These are phyloP conservation scores for Chrysomallon squamiferum DNA, from an alignment of 1,140 invertebrate genomes.

Conservation along the genomic window DNA sequence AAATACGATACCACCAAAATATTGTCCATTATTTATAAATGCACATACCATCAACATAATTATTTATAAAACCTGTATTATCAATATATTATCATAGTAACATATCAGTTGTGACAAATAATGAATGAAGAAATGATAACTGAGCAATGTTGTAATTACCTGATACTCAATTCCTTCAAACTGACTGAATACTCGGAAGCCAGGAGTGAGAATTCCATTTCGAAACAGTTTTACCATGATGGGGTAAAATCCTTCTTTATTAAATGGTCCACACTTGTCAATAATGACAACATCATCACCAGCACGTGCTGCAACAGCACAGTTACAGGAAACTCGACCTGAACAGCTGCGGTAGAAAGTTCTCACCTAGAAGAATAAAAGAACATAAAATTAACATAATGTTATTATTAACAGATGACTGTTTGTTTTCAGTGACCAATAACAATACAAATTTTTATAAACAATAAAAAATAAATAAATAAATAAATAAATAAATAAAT, in stretches of 20 bases:
- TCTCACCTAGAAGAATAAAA: conserved; percentile 18
- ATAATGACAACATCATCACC: conserved; percentile 55
- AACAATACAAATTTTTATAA: not conserved
- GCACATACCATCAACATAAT: too few species aligned
- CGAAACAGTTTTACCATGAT: conserved; percentile 36
- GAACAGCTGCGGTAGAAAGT: conserved; percentile 36
- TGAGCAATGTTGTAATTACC: too few species aligned
- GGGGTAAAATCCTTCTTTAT: conserved; percentile 19
- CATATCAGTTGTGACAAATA: too few species aligned
- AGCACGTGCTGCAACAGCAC: conserved; percentile 48
- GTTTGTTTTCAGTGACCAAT: not conserved
- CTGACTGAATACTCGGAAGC: conserved; percentile 32
- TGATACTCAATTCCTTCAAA: conserved; percentile 35
- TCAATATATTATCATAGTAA: too few species aligned
- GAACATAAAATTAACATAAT: too few species aligned
- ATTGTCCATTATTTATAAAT: too few species aligned
- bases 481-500: not conserved
- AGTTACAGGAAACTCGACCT: conserved; percentile 48
- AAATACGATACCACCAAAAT: not conserved
- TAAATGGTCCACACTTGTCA: conserved; percentile 46
- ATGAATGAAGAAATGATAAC: too few species aligned
- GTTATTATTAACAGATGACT: not conserved
- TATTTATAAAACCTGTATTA: too few species aligned
- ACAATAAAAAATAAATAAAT: not conserved
- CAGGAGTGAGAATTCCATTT: conserved; percentile 37